These are phyloP conservation scores for Telmatherina bonti DNA, from an alignment of 2,797 vertebrate genomes.

Conservation along the genomic window DNA sequence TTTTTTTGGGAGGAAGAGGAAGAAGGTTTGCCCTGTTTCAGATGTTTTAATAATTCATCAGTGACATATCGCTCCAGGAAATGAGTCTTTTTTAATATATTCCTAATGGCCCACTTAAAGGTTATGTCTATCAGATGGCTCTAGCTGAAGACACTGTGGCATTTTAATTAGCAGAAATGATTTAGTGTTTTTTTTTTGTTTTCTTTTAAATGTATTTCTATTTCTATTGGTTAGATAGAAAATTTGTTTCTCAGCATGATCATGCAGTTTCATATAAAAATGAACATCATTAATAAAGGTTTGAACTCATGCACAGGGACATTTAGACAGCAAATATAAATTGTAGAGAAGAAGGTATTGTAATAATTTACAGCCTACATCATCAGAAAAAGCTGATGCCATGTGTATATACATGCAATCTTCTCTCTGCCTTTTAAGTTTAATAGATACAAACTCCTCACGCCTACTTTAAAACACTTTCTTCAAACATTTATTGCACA, in stretches of 20 bases:
- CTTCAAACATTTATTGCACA: too few species aligned
- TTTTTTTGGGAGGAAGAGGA: constrained; percentile 48
- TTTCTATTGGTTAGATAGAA: constrained; percentile 60
- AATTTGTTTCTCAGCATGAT: constrained; percentile 34
- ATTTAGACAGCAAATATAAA: neutral
- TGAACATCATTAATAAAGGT: neutral
- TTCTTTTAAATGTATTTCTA: constrained; percentile 55
- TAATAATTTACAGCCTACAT: too few species aligned
- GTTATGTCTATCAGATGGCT: constrained; percentile 83
- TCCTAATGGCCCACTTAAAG: constrained; percentile 84
- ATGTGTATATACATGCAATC: too few species aligned
- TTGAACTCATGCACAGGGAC: neutral
- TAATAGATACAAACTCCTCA: too few species aligned
- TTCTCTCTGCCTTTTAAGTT: too few species aligned
- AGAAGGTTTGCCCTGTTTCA: constrained; percentile 57
- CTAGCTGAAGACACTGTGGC: constrained; percentile 69
- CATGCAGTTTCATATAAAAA: neutral
- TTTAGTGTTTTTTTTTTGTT: constrained; percentile 16
- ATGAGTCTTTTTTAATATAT: constrained; percentile 86
- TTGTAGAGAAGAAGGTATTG: neutral
- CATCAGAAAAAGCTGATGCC: too few species aligned
- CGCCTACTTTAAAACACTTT: too few species aligned
- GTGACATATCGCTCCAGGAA: constrained; percentile 79
- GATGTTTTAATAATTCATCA: constrained; percentile 82
- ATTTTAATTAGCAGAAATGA: constrained; percentile 76